Percentiles rank a stretch among this genome's conserved stretches.
Conservation (phyloP, 2,888 invertebrate species). For the Heliconius charithonia region DNA sequence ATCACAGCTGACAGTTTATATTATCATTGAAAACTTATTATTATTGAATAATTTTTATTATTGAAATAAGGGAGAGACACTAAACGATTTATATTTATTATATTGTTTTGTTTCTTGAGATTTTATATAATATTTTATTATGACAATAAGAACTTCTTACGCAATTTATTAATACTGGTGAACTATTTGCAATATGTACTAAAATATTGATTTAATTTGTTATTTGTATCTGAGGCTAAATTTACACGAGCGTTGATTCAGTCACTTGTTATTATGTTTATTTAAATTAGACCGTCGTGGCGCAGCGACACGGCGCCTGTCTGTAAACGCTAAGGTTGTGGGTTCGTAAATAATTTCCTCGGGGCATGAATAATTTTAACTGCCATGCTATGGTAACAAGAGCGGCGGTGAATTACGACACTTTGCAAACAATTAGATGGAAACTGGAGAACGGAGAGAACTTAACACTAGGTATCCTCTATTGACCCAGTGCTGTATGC, state of each 20-base stretch:
- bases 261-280: no score
- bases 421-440: background rate
- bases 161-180: background rate
- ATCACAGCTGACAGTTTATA: constrained; percentile 7
- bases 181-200: background rate
- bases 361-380: background rate
- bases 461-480: background rate
- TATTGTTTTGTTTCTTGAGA: background rate
- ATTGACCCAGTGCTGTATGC: no score
- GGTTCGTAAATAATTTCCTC: background rate
- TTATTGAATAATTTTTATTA: background rate
- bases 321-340: background rate
- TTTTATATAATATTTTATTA: constrained; percentile 7
- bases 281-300: no score
- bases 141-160: background rate
- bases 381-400: no score
- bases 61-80: background rate
- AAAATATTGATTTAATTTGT: background rate
- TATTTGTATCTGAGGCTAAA: no score
- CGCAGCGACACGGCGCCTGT: no score
- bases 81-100: background rate
- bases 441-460: background rate
- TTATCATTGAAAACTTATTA: background rate
- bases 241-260: no score
- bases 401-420: no score